Base-by-base conservation (phyloP, 2,888 invertebrate genomes). In the Encarsia formosa region DNA sequence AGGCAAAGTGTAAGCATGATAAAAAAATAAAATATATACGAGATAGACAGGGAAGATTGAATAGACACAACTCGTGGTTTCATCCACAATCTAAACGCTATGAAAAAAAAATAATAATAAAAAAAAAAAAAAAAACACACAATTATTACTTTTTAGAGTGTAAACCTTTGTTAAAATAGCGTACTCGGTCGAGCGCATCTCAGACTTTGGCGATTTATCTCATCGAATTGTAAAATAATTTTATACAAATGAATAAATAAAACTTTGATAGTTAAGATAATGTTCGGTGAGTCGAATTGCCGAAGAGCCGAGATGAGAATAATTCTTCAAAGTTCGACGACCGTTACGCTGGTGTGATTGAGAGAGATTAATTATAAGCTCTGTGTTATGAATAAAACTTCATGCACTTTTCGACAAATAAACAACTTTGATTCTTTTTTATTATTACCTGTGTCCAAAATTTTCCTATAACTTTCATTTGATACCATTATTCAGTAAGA, bases 301-400 rank as follows among this genome's bases (percentile, higher is more conserved):
- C 41, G 34, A 26, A 35, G 37, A 20, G 32, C 42, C 40, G 32
- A 34, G 8, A 35, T 16, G 29, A 29, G 13, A 29, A 29, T 29
- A 26, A 40, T 22, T 38, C 32, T 39, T 34, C 26, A 51, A 47
- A 48, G 37, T 46, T 56, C 45, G 47, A 29, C 39, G 45, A 48
- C 48, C 40, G 53, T 56, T 53, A 48, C n/a, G n/a, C n/a, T n/a
- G n/a, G n/a, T n/a, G n/a, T n/a, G n/a, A n/a, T n/a, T n/a, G n/a
- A n/a, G n/a, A n/a, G n/a, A n/a, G n/a, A n/a, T n/a, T n/a, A 54
- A 51, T 52, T 57, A 51, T 57, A 50, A 43, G 49, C 49, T 57
- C 51, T 57, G 49, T 57, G 51, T 57, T 57, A 53, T 56, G 44
- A 57, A 54, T 51, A 57, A 57, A 57, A 54, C 51, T 49, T 57